Evolutionary conservation across 1,140 invertebrate species (phyloP), one percentile per base, ranked within the genome.

Genomic region (Lepidurus packardi): DNA sequence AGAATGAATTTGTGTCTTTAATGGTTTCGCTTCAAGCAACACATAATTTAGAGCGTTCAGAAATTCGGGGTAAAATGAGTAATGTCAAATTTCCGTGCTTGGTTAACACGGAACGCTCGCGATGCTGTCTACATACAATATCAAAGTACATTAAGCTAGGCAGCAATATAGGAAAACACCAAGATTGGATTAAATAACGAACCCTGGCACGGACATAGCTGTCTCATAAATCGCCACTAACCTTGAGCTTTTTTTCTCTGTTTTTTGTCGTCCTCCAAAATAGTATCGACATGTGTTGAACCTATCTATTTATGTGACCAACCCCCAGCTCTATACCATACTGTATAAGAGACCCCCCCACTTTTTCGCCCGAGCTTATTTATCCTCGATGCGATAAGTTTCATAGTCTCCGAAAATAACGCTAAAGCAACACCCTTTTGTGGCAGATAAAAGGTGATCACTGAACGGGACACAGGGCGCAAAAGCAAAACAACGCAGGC

Each of bases 401-500:
- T 9, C 53, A 65, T 65, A 65, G 53, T 16, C 53, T 5, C 53
- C 16, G 53, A 65, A 65, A 65, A 65, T n/a, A 21, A 13, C 9
- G 13, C 1, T n/a, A 21, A 65, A 65, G 21, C n/a, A 7, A 65
- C 21, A 11, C 53, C 8, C 45, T 10, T 47, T 16, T 21, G 21
- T 21, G 13, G 21, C 16, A 65, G 53, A 65, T 65, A 65, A 65
- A 65, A 65, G 9, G 16, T 65, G 0, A 21, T 7, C 16, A n/a
- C 16, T 11, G 8, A 16, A 16, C 7, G 53, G 53, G 53, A 13
- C 53, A 65, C 13, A 65, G 53, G 53, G 53, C 21, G 13, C 13
- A 21, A 65, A 65, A 65, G 53, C 53, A 65, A 65, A 65, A 65
- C 13, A 65, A 65, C 53, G 53, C 53, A 65, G 13, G 53, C 53